A percentile compares a stretch with the other conserved stretches of the same genome.
Conservation (phyloP, 2,113 vertebrate species). For the Myrmophylax atrothorax region DNA sequence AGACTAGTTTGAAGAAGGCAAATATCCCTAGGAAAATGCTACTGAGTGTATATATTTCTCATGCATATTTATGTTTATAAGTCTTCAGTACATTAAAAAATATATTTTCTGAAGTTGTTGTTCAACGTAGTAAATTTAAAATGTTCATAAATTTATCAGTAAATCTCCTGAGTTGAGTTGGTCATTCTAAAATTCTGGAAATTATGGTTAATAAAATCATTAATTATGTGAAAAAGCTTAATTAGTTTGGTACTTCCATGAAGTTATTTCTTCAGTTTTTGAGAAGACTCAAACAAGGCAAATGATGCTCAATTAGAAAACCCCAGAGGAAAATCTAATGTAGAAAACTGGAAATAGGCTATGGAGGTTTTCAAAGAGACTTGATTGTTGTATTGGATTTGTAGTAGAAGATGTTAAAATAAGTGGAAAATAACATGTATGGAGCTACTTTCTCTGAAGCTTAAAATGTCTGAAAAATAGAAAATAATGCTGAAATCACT, state of each 20-base stretch:
- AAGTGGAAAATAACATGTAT: neutral
- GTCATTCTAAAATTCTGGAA: neutral
- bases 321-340: neutral
- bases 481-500: neutral
- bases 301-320: neutral
- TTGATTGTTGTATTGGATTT: neutral
- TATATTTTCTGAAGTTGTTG: neutral
- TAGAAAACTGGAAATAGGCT: neutral
- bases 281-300: neutral
- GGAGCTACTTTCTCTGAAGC: neutral
- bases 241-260: neutral
- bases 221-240: neutral
- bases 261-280: constrained; percentile 7
- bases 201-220: neutral
- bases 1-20: neutral
- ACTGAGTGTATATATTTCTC: neutral
- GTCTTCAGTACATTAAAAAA: neutral
- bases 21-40: neutral
- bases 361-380: constrained; percentile 2
- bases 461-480: neutral
- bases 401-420: neutral
- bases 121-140: neutral
- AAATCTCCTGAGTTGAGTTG: neutral
- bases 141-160: neutral
- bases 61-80: neutral